phyloP scores from a whole-genome alignment of 2,888 invertebrate species.

The Pyrrhopygopsis socrates region DNA sequence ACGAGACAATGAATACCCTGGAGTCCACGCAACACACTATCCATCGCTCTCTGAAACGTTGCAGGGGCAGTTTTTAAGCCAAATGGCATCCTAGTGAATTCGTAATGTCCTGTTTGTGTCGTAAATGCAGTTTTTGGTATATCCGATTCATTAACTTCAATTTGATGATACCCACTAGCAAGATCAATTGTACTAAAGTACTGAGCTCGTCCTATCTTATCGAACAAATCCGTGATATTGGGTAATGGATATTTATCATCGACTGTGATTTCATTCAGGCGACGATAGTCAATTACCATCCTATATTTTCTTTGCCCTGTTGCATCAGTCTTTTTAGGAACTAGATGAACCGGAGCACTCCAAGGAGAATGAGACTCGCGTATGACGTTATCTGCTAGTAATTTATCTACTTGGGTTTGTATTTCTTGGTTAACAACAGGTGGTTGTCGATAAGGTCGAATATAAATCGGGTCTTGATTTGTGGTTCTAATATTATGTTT shows the following conservation, averaged over 20 bases:
- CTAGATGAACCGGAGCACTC: background rate
- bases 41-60: slow-evolving; percentile 90
- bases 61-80: slow-evolving; percentile 87
- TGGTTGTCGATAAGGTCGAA: background rate
- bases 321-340: background rate
- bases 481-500: background rate
- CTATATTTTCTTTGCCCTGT: background rate
- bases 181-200: slow-evolving; percentile 10
- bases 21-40: slow-evolving; percentile 44
- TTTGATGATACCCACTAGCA: background rate
- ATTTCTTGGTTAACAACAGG: background rate
- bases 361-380: background rate
- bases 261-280: slow-evolving; percentile 5
- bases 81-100: slow-evolving; percentile 85
- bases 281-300: slow-evolving; percentile 1
- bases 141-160: background rate
- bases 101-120: slow-evolving; percentile 81
- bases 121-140: slow-evolving; percentile 81
- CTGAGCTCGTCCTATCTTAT: background rate
- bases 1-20: background rate
- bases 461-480: background rate
- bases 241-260: slow-evolving; percentile 20
- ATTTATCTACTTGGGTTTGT: background rate
- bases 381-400: background rate
- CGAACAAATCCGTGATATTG: background rate